Base-by-base conservation (phyloP, 2,888 invertebrate genomes). In the Dione juno region DNA sequence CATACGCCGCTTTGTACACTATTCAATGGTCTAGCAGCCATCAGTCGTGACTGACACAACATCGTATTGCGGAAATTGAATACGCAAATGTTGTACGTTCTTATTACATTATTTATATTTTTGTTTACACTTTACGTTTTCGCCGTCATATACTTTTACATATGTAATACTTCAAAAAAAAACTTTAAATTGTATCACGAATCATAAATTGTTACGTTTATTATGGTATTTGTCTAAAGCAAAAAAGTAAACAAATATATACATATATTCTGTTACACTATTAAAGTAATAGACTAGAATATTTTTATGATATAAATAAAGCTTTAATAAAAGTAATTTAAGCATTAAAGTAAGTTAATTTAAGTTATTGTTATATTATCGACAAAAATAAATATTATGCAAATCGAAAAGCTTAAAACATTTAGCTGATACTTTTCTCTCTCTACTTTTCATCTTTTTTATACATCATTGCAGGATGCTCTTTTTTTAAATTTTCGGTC, bases 1-100 rank as follows among this genome's bases (percentile, higher is more conserved):
- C 71, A 66, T 28, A 21, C 11, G 40, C 50, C 40, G 53, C 66
- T 53, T 71, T 67, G 50, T 45, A 67, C 63, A 59, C 59, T 71
- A 65, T 61, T 71, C 69, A 59, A 53, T 53, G 48, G 50, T 65
- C 45, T 35, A 63, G 28, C 28, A 16, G 54, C 16, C 16, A 5
- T 37, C 54, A 16, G 40, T 63, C 68, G 68, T 69, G 68, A 68
- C 53, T 68, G 45, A 63, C 19, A 64, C 9, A 5, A 13, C 40
- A 13, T 64, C 37, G 50, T 40, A 37, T 64, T 40, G 40, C 64
- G 48, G 64, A 64, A 64, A 37, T 40, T 14, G 37, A 14, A 40
- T 53, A 53, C 6, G 37, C 66, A 50, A 61, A 61, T 70, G 43
- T 66, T 70, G 28, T 61, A 21, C 14, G n/a, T n/a, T 61, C 43